Evolutionary conservation across 2,797 vertebrate genomes (phyloP).

Genomic region (Nannoperca australis): DNA sequence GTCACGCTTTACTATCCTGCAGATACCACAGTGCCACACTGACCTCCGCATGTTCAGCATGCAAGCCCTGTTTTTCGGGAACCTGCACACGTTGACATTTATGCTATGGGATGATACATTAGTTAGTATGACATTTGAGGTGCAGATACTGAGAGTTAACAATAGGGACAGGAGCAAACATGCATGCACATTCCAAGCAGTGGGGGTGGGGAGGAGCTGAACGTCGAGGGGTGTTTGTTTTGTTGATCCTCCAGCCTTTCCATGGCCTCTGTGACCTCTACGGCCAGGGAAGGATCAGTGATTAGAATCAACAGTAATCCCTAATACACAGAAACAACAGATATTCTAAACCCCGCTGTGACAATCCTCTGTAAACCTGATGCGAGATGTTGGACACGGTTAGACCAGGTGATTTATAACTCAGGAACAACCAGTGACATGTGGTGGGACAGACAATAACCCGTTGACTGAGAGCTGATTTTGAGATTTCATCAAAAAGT

Average conservation of each 20-base stretch:
- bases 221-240: constrained; percentile 53
- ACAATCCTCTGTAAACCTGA: constrained; percentile 35
- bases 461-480: constrained; percentile 47
- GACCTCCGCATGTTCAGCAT: constrained; percentile 3
- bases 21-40: not conserved
- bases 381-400: constrained; percentile 43
- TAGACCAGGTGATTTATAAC: constrained; percentile 65
- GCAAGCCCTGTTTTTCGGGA: not conserved
- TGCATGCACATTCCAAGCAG: constrained; percentile 68
- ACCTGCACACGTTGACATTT: constrained; percentile 8
- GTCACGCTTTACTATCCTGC: constrained; percentile 11
- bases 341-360: constrained; percentile 47
- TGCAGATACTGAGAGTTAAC: constrained; percentile 36
- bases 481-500: constrained; percentile 47
- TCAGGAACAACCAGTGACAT: constrained; percentile 62
- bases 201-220: constrained; percentile 50
- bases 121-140: constrained; percentile 13
- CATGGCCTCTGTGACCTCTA: constrained; percentile 60
- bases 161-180: constrained; percentile 45
- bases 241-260: constrained; percentile 52
- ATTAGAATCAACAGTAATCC: constrained; percentile 69
- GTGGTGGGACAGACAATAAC: constrained; percentile 60
- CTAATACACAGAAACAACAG: constrained; percentile 44
- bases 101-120: not conserved
- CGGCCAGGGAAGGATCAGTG: constrained; percentile 56